Evolutionary conservation across 2,113 vertebrate species (phyloP).

Genomic region (Clupea harengus): DNA sequence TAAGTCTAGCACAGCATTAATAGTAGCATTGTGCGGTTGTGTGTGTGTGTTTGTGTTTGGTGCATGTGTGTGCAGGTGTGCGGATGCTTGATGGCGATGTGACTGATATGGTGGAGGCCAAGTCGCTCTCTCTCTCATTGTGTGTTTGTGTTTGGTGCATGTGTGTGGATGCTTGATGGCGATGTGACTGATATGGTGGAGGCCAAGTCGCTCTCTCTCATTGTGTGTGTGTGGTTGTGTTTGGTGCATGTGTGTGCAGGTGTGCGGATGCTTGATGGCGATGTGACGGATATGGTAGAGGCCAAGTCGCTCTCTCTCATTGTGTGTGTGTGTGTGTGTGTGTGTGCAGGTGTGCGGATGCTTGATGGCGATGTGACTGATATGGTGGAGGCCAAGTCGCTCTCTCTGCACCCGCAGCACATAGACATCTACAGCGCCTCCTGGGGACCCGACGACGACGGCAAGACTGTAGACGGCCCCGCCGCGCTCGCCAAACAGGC

Average conservation of each 20-base stretch:
- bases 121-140: constrained; percentile 89
- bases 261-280: too few relatives aligned
- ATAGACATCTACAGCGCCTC: constrained; percentile 98
- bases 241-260: too few relatives aligned
- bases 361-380: constrained; percentile 97
- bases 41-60: constrained; percentile 27
- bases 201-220: constrained; percentile 93
- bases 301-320: too few relatives aligned
- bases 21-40: not conserved
- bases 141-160: constrained; percentile 60
- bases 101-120: constrained; percentile 98
- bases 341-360: constrained; percentile 88
- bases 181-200: constrained; percentile 99
- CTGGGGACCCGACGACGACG: constrained; percentile 97
- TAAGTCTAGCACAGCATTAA: not conserved
- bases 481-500: constrained; percentile 93
- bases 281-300: too few relatives aligned
- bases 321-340: constrained; percentile 17
- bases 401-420: constrained; percentile 93
- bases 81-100: constrained; percentile 98
- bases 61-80: constrained; percentile 74
- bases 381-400: constrained; percentile 97
- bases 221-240: not conserved
- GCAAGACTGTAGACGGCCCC: constrained; percentile 96
- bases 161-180: constrained; percentile 96